Conservation (phyloP, 2,113 vertebrate genomes). For the Desmodus rotundus region DNA sequence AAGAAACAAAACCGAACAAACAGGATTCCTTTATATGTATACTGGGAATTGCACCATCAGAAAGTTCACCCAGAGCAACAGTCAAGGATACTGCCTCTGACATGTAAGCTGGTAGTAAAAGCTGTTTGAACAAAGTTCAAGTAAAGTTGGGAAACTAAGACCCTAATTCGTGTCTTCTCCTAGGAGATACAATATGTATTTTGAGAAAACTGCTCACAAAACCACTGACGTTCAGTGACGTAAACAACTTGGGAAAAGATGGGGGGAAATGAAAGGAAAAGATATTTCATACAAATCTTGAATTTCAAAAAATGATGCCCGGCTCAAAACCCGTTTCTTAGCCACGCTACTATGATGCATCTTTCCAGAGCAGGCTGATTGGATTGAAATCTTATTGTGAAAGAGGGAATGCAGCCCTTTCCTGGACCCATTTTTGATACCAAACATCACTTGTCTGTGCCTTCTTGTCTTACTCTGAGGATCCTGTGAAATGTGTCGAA, state of each 20-base stretch:
- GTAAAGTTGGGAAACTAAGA: not conserved
- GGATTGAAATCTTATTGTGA: not conserved
- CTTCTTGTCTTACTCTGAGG: not conserved
- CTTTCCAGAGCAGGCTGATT: not conserved
- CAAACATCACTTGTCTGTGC: not conserved
- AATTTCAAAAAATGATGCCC: not conserved
- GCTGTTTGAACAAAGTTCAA: not conserved
- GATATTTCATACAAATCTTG: not conserved
- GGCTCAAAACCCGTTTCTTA: not conserved
- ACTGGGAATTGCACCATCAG: not conserved
- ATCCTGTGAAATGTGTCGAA: not conserved
- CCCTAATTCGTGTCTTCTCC: not conserved
- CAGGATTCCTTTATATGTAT: not conserved
- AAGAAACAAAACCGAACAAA: not conserved
- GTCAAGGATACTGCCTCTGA: not conserved
- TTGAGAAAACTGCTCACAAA: not conserved
- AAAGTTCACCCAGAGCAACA: not conserved
- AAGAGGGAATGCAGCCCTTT: not conserved
- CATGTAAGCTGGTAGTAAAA: not conserved
- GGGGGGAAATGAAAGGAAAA: not conserved
- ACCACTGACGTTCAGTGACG: not conserved
- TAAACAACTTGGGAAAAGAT: not conserved
- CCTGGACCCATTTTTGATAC: not conserved
- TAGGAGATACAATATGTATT: not conserved
- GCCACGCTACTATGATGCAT: not conserved